Percentiles rank a stretch among this genome's conserved stretches.
Evolutionary conservation across 2,113 vertebrate species (phyloP).

Genomic region (Urocynchramus pylzowi): DNA sequence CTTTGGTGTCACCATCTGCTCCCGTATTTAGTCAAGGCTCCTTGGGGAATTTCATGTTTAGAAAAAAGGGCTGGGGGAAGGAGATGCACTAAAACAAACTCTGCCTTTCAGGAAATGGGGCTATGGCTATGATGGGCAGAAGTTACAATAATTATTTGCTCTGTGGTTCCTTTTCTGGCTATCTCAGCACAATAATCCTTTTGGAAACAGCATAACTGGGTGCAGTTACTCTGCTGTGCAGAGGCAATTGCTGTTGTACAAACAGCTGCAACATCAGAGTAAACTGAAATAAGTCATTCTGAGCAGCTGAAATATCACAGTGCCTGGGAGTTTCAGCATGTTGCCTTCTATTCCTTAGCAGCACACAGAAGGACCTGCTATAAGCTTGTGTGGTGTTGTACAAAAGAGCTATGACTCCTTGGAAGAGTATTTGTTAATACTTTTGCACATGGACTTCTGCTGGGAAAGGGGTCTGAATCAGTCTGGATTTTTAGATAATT

Average conservation of each 20-base stretch:
- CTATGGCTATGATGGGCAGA: background rate
- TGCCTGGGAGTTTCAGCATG: background rate
- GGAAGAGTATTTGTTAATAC: background rate
- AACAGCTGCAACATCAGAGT: background rate
- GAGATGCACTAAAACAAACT: conserved; percentile 13
- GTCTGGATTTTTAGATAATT: background rate
- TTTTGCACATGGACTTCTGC: background rate
- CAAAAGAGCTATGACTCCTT: background rate
- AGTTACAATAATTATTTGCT: conserved; percentile 36
- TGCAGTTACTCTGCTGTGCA: background rate
- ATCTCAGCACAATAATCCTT: background rate
- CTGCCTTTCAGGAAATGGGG: background rate
- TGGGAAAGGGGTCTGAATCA: background rate
- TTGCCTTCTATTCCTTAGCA: background rate
- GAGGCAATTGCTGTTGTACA: background rate
- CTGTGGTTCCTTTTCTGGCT: conserved; percentile 17
- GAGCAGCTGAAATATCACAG: background rate
- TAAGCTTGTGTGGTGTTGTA: background rate
- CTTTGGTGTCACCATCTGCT: conserved; percentile 44
- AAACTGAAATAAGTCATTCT: background rate
- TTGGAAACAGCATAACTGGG: background rate
- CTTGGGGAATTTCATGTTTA: conserved; percentile 8
- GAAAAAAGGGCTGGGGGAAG: conserved; percentile 6
- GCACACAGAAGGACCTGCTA: background rate
- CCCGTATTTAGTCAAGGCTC: conserved; percentile 4